Evolutionary conservation across 2,113 vertebrate genomes (phyloP).

Genomic region (Orthonyx spaldingii): DNA sequence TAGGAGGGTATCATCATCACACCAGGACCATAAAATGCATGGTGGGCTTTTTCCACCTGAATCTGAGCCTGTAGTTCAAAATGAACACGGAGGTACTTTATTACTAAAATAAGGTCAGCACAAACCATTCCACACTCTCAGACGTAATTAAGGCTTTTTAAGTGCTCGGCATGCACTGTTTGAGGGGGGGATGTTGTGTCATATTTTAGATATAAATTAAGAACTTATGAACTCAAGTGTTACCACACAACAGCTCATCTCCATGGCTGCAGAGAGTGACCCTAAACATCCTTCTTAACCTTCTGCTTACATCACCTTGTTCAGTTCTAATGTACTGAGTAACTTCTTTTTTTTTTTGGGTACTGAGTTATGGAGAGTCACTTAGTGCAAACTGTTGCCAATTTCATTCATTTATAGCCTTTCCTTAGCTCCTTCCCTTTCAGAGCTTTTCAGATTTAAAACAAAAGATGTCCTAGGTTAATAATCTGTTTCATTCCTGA

Average conservation of each 20-base stretch:
- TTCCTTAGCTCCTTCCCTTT: not conserved
- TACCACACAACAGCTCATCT: not conserved
- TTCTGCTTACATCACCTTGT: not conserved
- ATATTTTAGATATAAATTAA: not conserved
- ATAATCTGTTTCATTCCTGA: not conserved
- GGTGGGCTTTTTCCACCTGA: not conserved
- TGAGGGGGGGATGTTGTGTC: accelerated
- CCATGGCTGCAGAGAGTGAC: not conserved
- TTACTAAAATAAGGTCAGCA: not conserved
- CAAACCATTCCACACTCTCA: not conserved
- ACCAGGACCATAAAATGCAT: not conserved
- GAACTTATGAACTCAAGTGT: not conserved
- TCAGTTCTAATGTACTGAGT: not conserved
- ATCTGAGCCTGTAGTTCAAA: not conserved
- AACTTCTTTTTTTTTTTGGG: not conserved
- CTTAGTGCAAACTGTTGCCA: not conserved
- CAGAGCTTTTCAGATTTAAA: not conserved
- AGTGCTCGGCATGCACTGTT: not conserved
- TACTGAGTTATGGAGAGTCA: not conserved
- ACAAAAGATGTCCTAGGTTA: accelerated
- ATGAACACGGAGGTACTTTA: accelerated
- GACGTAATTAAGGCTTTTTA: not conserved
- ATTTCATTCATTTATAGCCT: not conserved
- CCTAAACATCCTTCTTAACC: not conserved
- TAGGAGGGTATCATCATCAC: not conserved